phyloP scores from a whole-genome alignment of 2,113 vertebrate genomes.

The Platichthys stellatus region DNA sequence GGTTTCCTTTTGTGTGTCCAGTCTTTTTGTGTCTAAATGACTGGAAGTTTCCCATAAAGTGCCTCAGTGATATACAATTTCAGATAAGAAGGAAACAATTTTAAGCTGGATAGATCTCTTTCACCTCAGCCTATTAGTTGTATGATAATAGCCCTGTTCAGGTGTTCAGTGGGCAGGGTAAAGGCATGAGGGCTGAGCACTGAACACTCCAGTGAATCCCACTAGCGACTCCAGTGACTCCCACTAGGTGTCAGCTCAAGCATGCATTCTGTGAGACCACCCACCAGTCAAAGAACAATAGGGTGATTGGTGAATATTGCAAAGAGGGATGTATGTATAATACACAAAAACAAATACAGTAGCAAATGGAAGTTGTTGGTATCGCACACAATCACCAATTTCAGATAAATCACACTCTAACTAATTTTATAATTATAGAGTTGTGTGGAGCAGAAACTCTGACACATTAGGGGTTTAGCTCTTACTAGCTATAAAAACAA shows the following conservation, averaged over 20 bases:
- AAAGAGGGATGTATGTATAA: not conserved
- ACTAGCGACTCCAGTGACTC: conserved; percentile 25
- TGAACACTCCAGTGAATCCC: not conserved
- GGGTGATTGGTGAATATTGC: not conserved
- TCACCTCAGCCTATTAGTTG: not conserved
- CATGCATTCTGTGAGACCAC: not conserved
- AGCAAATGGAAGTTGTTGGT: not conserved
- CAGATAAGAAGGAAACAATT: too few species aligned
- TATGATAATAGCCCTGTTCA: not conserved
- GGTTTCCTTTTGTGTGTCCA: too few species aligned
- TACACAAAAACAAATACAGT: not conserved
- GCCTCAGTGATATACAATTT: not conserved
- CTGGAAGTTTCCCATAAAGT: too few species aligned
- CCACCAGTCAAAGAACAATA: not conserved
- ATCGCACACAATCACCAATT: not conserved
- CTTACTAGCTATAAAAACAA: not conserved
- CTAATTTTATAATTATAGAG: not conserved
- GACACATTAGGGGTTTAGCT: not conserved
- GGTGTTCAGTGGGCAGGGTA: too few species aligned
- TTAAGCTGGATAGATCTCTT: too few species aligned
- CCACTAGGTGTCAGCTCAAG: conserved; percentile 52
- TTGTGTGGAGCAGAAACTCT: not conserved
- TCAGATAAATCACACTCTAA: not conserved
- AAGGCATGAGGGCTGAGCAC: not conserved
- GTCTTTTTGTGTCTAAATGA: too few species aligned